Percentiles rank a stretch among this genome's conserved stretches.
Conservation (phyloP, 2,888 invertebrate genomes). For the Campaea margaritaria region DNA sequence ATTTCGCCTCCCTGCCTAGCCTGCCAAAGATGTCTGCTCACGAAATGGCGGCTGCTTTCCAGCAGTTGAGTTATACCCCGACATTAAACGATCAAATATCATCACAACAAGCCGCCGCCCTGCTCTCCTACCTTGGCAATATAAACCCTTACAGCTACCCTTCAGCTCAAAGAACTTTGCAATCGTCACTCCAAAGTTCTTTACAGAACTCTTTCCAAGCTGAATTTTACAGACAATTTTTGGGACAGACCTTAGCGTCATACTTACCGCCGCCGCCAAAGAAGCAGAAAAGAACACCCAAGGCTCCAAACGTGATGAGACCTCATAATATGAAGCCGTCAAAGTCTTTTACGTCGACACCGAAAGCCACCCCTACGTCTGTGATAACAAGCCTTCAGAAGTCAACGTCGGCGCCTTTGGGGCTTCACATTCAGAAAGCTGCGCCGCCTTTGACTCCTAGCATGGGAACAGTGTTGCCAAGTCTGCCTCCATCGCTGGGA, state of each 20-base stretch:
- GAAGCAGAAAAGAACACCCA: conserved; percentile 74
- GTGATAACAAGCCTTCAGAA: conserved; percentile 46
- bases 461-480: conserved; percentile 74
- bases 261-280: conserved; percentile 66
- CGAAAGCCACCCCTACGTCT: conserved; percentile 55
- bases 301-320: conserved; percentile 45
- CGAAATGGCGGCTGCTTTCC: conserved; percentile 73
- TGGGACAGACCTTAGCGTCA: conserved; percentile 66
- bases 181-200: conserved; percentile 63
- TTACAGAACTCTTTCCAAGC: conserved; percentile 74
- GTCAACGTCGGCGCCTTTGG: conserved; percentile 52
- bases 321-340: conserved; percentile 41
- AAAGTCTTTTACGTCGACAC: conserved; percentile 50
- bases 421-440: conserved; percentile 55
- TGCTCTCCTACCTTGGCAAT: conserved; percentile 71
- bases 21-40: conserved; percentile 70
- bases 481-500: conserved; percentile 70
- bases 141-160: conserved; percentile 69
- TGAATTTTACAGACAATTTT: conserved; percentile 74
- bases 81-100: conserved; percentile 70
- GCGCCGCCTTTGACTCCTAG: conserved; percentile 62
- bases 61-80: conserved; percentile 63
- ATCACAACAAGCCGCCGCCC: conserved; percentile 71
- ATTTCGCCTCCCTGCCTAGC: conserved; percentile 44
- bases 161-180: conserved; percentile 64